Evolutionary conservation across 2,113 vertebrate genomes (phyloP), one percentile per base, ranked within the genome.

Genomic region (Nestor notabilis): DNA sequence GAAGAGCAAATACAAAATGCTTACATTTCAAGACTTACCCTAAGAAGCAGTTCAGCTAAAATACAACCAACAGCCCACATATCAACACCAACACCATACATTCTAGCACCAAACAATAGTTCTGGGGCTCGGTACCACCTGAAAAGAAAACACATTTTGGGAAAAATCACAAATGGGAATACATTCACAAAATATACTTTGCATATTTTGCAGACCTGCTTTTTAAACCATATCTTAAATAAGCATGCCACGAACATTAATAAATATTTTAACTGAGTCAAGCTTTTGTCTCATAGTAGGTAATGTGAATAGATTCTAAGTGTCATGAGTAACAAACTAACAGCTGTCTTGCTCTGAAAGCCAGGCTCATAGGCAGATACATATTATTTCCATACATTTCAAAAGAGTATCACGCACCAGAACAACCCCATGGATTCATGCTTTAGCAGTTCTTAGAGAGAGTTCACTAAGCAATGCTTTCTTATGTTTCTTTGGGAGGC

Each of bases 41-140:
- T 97, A 46, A 99, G 99, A 14, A 99, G 99, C 68, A 99, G 95
- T 93, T 99, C 99, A 69, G 99, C 99, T 96, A 99, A 97, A 97
- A 99, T 99, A 96, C 99, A 99, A 81, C 99, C 99, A 70, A 99
- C 99, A 90, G 99, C 99, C 99, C 99, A 99, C 99, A 99, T 99
- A 97, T 99, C 99, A 10, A 99, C 99, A 56, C 99, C 99, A 27
- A 99, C 99, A 43, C 99, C 99, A 46, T 99, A 99, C 99, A 99
- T 99, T 97, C 99, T 99, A 91, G 99, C 98, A 80, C 99, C 99
- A 97, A 99, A 99, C 35, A 99, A 93, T 27, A 99, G 98, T 96
- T 99, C 99, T 56, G 99, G 99, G 9, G 99, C 98, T 89, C 99
- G 99, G 96, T 99, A 99, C 99, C 99, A 99, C 85, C 99, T 99